phyloP scores from a whole-genome alignment of 2,888 invertebrate species.

The Drosophila dives region DNA sequence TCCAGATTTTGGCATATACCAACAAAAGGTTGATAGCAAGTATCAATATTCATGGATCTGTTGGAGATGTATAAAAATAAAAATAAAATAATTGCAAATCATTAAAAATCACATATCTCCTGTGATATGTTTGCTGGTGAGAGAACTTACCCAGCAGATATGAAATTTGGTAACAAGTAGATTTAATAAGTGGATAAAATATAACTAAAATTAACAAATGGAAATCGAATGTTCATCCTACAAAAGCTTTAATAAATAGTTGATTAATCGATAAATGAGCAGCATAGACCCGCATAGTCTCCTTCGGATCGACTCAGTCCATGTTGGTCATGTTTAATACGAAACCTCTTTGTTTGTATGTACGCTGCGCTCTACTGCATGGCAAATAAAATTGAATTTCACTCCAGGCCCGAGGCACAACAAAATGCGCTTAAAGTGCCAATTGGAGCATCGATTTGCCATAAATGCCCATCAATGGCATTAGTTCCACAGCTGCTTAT shows the following conservation, averaged over 20 bases:
- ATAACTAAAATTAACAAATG: background rate
- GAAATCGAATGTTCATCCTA: background rate
- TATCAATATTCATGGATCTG: background rate
- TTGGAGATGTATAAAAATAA: background rate
- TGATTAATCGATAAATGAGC: slow-evolving; percentile 9
- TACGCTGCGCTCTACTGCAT: slow-evolving; percentile 23
- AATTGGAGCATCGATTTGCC: slow-evolving; percentile 57
- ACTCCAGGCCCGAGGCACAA: slow-evolving; percentile 9
- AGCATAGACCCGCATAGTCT: slow-evolving; percentile 2
- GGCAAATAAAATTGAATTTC: slow-evolving; percentile 39
- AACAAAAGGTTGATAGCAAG: slow-evolving; percentile 20
- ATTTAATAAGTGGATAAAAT: too few species aligned
- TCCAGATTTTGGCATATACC: slow-evolving; percentile 7
- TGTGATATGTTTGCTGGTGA: background rate
- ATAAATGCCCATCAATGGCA: slow-evolving; percentile 41
- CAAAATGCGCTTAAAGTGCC: slow-evolving; percentile 31
- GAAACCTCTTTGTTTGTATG: slow-evolving; percentile 10
- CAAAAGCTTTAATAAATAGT: background rate
- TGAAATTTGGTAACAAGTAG: too few species aligned
- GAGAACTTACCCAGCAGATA: too few species aligned
- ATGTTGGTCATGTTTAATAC: slow-evolving; percentile 16
- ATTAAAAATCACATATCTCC: background rate
- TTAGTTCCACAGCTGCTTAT: slow-evolving; percentile 23
- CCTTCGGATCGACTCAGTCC: background rate
- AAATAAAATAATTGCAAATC: background rate